Conservation (phyloP, 2,888 invertebrate genomes). For the Drosophila histrio region DNA sequence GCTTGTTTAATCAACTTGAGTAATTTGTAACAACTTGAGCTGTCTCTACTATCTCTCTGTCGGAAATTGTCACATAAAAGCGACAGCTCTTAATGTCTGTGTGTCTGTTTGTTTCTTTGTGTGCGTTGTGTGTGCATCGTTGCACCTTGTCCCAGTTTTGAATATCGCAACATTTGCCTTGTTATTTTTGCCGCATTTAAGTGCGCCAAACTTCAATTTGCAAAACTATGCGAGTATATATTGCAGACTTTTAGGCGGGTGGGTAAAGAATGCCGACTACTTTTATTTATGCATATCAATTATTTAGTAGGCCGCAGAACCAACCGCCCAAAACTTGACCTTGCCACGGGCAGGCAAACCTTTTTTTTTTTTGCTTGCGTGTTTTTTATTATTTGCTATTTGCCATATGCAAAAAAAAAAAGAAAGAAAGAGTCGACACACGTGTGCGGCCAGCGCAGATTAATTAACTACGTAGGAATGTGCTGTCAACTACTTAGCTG, state of each 20-base stretch:
- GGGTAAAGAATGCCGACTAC: neutral
- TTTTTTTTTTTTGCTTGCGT: constrained; percentile 38
- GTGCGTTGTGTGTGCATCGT: constrained; percentile 4
- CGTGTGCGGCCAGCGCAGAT: constrained; percentile 22
- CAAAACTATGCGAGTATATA: constrained; percentile 3
- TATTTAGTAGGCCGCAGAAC: constrained; percentile 38
- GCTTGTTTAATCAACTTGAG: constrained; percentile 5
- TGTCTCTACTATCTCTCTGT: neutral
- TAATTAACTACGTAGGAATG: constrained; percentile 47
- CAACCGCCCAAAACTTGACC: constrained; percentile 43
- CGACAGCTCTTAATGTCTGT: neutral
- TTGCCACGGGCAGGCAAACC: constrained; percentile 37
- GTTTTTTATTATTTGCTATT: constrained; percentile 6
- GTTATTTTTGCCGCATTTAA: constrained; percentile 21
- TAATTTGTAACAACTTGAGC: constrained; percentile 18
- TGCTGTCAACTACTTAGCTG: constrained; percentile 21
- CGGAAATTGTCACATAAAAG: constrained; percentile 6
- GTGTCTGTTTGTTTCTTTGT: neutral
- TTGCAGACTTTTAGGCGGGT: constrained; percentile 6
- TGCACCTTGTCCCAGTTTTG: constrained; percentile 29
- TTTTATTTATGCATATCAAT: constrained; percentile 43
- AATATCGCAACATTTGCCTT: constrained; percentile 5
- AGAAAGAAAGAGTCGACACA: constrained; percentile 21
- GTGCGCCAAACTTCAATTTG: constrained; percentile 15
- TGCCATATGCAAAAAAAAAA: constrained; percentile 44